phyloP scores from a whole-genome alignment of 2,888 invertebrate species.

The Brachyptera putata region DNA sequence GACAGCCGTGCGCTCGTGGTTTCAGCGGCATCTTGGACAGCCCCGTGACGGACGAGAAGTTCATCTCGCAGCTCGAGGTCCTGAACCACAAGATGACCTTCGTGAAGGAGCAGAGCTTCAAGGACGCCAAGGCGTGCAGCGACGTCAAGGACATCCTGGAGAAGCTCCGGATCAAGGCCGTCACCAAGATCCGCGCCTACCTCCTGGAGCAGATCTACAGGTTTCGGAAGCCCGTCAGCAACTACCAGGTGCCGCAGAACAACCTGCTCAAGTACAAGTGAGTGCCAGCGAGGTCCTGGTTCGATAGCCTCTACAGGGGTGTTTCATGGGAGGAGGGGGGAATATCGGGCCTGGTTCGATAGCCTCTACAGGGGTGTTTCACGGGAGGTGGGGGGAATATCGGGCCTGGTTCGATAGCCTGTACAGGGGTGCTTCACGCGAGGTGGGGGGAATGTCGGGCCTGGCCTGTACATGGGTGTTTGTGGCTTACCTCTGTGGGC shows the following conservation, averaged over 20 bases:
- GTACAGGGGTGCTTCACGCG: too few species aligned
- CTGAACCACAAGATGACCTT: constrained; percentile 96
- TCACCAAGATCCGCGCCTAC: constrained; percentile 91
- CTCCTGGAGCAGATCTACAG: constrained; percentile 93
- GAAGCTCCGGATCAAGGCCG: constrained; percentile 89
- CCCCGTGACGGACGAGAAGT: constrained; percentile 90
- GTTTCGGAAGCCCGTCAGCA: constrained; percentile 96
- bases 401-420: too few species aligned
- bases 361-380: too few species aligned
- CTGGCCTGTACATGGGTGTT: too few species aligned
- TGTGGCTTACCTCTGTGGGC: too few species aligned
- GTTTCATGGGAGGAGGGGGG: too few species aligned
- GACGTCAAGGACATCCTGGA: constrained; percentile 96
- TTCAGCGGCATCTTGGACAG: constrained; percentile 83
- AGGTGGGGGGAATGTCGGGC: too few species aligned
- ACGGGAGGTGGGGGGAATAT: too few species aligned
- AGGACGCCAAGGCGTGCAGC: constrained; percentile 59
- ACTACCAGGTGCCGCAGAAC: constrained; percentile 98
- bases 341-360: too few species aligned
- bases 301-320: too few species aligned
- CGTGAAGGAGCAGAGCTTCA: constrained; percentile 91
- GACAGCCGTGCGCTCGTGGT: too few species aligned
- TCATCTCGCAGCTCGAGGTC: constrained; percentile 82
- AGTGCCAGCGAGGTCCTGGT: too few species aligned
- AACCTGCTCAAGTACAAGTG: constrained; percentile 91